Base-by-base conservation (phyloP, 92 coral and sea anemone genomes). In the Bergia puertoricense region DNA sequence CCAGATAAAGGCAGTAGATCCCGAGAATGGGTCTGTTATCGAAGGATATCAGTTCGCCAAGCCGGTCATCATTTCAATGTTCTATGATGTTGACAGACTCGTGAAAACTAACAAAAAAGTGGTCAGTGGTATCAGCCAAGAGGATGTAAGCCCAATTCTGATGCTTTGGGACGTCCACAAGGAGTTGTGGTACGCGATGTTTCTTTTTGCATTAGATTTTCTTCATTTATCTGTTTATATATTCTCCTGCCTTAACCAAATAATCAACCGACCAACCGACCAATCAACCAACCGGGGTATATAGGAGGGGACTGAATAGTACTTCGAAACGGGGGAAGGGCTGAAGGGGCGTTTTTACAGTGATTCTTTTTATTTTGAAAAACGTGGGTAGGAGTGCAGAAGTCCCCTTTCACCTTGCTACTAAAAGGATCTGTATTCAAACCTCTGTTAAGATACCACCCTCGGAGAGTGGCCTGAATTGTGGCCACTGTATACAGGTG, bases 31-130 rank as follows among this genome's bases (percentile, higher is more conserved):
- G 81, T 92, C 97, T 8, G 82, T 93, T 16, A 89, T 88, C 30
- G 94, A 93, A 71, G 96, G 98, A 76, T 97, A 94, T 80, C 93
- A 85, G 90, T 97, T 97, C 56, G 94, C 89, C 30, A 95, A 97
- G 88, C 99, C 99, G 15, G 92, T 97, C 85, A 94, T 92, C 36
- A 80, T 97, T 74, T 85, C 99, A 66, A 94, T 97, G 99, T 97
- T 95, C 91, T 97, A 95, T 76, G 99, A 97, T 84, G 98, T 97
- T 44, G 96, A 97, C 83, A 96, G 94, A 74, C 91, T 97, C 86
- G 96, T 97, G 39, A 93, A 89, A 42, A 92, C 95, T 73, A 97
- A 97, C 90, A 97, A 92, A 82, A 92, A 95, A 73, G 91, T 92
- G 75, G 98, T 94, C 83, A 89, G 92, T 20, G 99, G 94, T 66